phyloP scores from a whole-genome alignment of 1,140 invertebrate species.

The Aphaenogaster rudis region DNA sequence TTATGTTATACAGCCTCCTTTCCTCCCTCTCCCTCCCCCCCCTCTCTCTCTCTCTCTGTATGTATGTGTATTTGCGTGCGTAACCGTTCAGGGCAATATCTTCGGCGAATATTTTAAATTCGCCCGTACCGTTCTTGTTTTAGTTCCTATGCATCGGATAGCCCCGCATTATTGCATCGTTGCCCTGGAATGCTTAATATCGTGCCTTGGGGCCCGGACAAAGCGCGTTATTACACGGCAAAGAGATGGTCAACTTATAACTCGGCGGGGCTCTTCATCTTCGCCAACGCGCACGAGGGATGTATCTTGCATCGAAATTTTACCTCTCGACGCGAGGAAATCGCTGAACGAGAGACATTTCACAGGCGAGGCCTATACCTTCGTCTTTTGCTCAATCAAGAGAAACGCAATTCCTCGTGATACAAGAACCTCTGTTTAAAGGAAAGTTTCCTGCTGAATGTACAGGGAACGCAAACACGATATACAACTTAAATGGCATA shows the following conservation, averaged over 20 bases:
- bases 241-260: slow-evolving; percentile 81
- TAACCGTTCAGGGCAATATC: slow-evolving; percentile 79
- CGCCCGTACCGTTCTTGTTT: slow-evolving; percentile 74
- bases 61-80: slow-evolving; percentile 33
- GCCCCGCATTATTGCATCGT: slow-evolving; percentile 83
- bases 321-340: neutral
- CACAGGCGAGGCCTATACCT: neutral
- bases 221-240: slow-evolving; percentile 81
- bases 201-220: slow-evolving; percentile 76
- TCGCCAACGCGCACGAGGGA: slow-evolving; percentile 61
- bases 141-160: slow-evolving; percentile 83
- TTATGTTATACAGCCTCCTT: slow-evolving; percentile 53
- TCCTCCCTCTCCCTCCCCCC: neutral
- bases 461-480: neutral
- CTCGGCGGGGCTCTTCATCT: slow-evolving; percentile 76
- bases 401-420: neutral
- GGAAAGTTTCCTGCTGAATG: neutral
- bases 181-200: slow-evolving; percentile 86
- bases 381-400: neutral
- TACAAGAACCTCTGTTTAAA: neutral
- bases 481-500: slow-evolving; percentile 11
- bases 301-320: slow-evolving; percentile 45
- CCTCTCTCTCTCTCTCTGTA: neutral
- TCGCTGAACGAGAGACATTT: neutral
- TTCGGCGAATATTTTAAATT: slow-evolving; percentile 83